Conservation (phyloP, 2,888 invertebrate species). For the Eupithecia abbreviata region DNA sequence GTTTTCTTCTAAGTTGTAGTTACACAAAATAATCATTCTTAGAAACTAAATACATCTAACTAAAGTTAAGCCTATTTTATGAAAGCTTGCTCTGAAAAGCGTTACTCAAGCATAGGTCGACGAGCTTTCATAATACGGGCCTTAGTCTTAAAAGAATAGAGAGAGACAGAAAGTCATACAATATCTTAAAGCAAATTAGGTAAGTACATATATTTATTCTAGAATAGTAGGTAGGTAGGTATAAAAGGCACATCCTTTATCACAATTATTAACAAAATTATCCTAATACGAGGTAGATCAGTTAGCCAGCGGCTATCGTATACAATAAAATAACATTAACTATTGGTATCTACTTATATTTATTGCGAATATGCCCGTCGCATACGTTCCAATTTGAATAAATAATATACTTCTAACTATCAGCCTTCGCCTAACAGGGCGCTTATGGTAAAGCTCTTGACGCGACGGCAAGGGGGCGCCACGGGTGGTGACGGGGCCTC, state of each 20-base stretch:
- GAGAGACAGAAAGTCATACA: conserved; percentile 3
- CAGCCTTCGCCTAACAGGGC: conserved; percentile 80
- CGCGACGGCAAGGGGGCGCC: conserved; percentile 69
- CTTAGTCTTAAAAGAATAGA: not conserved
- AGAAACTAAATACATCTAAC: not conserved
- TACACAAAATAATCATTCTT: not conserved
- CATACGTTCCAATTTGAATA: conserved; percentile 33
- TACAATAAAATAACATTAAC: conserved; percentile 30
- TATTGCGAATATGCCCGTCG: conserved; percentile 55
- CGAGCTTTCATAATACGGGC: too few relatives aligned
- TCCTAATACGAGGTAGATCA: conserved; percentile 51
- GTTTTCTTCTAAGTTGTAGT: not conserved
- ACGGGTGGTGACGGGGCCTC: conserved; percentile 57
- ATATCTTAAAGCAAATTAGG: conserved; percentile 9
- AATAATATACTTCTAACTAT: conserved; percentile 25
- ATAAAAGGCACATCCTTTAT: conserved; percentile 37
- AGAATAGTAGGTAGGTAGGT: conserved; percentile 14
- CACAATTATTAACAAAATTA: conserved; percentile 32
- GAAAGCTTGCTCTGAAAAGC: too few relatives aligned
- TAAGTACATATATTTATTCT: not conserved
- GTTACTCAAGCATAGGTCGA: too few relatives aligned
- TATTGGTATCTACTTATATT: conserved; percentile 40
- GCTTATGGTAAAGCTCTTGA: conserved; percentile 80
- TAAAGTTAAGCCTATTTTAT: not conserved
- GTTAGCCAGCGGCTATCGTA: conserved; percentile 37